These are phyloP conservation scores for Callorhinus ursinus DNA, from an alignment of 2,113 vertebrate species.

Conservation along the genomic window DNA sequence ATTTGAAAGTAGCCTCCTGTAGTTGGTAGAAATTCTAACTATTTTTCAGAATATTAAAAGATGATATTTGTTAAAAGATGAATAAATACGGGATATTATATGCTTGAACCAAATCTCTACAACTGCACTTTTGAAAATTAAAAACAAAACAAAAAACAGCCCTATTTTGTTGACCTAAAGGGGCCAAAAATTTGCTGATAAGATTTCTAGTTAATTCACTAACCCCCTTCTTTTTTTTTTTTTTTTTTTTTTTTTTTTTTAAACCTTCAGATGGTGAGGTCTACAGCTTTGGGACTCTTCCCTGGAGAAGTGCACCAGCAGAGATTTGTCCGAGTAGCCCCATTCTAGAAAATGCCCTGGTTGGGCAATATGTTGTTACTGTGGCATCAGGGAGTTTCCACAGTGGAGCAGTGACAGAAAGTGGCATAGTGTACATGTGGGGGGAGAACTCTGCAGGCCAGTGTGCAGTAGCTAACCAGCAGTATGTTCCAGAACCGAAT, in stretches of 20 bases:
- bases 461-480: constrained; percentile 90
- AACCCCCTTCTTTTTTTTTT: not conserved
- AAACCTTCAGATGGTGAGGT: constrained; percentile 91
- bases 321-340: constrained; percentile 80
- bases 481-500: constrained; percentile 89
- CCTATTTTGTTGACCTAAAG: constrained; percentile 29
- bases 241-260: not conserved
- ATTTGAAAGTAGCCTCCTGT: not conserved
- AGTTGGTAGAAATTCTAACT: constrained; percentile 1
- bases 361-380: constrained; percentile 89
- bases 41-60: not conserved
- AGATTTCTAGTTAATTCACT: constrained; percentile 2
- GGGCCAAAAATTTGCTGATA: not conserved
- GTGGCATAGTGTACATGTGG: constrained; percentile 96
- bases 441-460: constrained; percentile 95
- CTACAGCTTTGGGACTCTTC: constrained; percentile 93
- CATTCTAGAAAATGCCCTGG: constrained; percentile 89
- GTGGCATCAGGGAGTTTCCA: constrained; percentile 96
- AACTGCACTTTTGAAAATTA: not conserved
- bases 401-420: constrained; percentile 93
- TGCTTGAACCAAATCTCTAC: not conserved
- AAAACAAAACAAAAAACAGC: not conserved
- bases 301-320: constrained; percentile 89
- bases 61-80: constrained; percentile 4
- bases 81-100: not conserved